Base-by-base conservation (phyloP, 1,140 invertebrate species). In the Tribolium madens region DNA sequence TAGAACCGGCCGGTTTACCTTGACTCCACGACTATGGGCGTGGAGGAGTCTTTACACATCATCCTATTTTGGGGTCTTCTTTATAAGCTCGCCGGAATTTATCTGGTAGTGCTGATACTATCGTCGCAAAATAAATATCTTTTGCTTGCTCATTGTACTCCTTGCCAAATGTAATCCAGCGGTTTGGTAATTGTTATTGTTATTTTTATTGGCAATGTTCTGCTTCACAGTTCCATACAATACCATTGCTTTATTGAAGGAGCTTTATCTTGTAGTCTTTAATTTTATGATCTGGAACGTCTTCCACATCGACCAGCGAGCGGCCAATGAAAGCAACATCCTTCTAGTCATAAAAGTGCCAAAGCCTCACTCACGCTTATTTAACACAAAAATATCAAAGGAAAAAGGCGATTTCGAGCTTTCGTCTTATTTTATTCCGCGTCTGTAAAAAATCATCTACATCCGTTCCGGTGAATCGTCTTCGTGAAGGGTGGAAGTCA, bases 151-250 rank as follows among this genome's bases (percentile, higher is more conserved):
- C 15, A 21, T 21, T 14, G 57, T 64, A 12, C 26, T 64, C n/a
- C 21, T 33, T 64, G 57, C 21, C 57, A 64, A 64, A 64, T 64
- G 57, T 12, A 2, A 33, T 64, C 57, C 57, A 64, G 57, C 57
- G 57, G 57, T 64, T 64, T 33, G 57, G 26, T 64, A 64, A 64
- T 64, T 64, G 57, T 64, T 64, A 64, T 33, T 33, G 57, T 64
- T 64, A 33, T 64, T 64, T 64, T 64, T 64, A 64, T 64, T 64
- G 57, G 57, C 57, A 64, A 64, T 64, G 57, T 64, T 64, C 57
- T 64, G 57, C 21, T 64, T 64, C 57, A 64, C 57, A 64, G 57
- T 64, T 64, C 57, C 17, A 64, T 64, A 64, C 57, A 64, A 64
- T 33, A 33, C 57, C 57, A 64, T 31, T 64, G 57, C 57, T 64